Conservation (phyloP, 2,888 invertebrate species). For the Tetragonisca angustula region DNA sequence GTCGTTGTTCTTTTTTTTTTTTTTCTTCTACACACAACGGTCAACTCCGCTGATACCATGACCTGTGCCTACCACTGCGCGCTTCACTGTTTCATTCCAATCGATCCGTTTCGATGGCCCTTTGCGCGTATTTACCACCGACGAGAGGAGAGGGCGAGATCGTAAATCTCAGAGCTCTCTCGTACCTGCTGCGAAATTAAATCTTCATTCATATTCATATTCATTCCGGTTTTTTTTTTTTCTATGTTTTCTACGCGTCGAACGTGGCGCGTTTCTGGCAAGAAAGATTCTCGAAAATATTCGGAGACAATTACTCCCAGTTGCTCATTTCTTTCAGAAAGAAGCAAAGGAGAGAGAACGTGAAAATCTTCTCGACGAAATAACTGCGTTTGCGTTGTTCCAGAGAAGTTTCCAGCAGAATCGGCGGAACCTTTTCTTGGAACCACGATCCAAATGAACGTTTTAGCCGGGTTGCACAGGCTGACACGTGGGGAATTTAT, state of each 20-base stretch:
- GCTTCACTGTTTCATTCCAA: background rate
- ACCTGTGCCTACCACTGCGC: background rate
- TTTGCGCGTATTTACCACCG: constrained; percentile 26
- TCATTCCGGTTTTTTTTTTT: background rate
- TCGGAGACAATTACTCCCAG: too few species aligned
- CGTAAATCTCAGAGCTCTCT: background rate
- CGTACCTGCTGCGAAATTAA: background rate
- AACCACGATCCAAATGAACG: constrained; percentile 13
- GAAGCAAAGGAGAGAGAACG: background rate
- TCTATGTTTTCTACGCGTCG: too few species aligned
- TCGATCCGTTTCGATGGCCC: constrained; percentile 30
- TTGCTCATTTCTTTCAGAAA: background rate
- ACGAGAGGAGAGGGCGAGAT: background rate
- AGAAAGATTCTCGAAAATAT: too few species aligned
- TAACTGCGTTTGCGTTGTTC: background rate
- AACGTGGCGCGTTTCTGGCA: background rate
- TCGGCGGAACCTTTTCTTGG: background rate
- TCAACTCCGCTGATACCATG: background rate
- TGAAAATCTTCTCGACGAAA: background rate
- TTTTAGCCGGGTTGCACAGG: background rate
- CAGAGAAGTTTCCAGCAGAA: constrained; percentile 1
- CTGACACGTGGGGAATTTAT: constrained; percentile 26
- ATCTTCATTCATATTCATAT: background rate
- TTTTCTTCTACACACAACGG: background rate
- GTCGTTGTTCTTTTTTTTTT: background rate